Percentiles rank a stretch among this genome's conserved stretches.
Conservation (phyloP, 1,140 invertebrate species). For the Leptonema lineaticorne region DNA sequence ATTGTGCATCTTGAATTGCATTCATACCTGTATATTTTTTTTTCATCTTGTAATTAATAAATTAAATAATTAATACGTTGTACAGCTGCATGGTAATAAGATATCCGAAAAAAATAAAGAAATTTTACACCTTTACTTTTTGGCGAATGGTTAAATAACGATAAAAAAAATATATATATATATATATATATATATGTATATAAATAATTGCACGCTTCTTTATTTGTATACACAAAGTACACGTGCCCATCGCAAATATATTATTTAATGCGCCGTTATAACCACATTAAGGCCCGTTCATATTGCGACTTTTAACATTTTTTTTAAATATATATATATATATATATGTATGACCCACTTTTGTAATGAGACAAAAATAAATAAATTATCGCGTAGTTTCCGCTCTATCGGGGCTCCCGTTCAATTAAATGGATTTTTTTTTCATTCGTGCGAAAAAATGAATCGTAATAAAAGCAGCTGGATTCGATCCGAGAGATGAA, state of each 20-base stretch:
- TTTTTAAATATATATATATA: neutral
- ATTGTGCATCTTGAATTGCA: no score
- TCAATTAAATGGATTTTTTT: neutral
- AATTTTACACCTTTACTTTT: neutral
- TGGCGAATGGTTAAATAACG: no score
- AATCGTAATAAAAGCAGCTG: slow-evolving; percentile 5
- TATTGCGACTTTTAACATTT: neutral
- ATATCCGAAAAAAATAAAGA: neutral
- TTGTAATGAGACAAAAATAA: no score
- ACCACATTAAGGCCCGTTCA: no score
- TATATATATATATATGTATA: neutral
- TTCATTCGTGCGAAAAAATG: neutral
- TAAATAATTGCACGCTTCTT: neutral
- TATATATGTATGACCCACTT: neutral
- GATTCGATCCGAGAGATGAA: neutral
- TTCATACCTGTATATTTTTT: no score
- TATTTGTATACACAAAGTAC: neutral
- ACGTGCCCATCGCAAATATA: neutral
- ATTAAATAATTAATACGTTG: neutral
- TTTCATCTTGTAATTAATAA: no score
- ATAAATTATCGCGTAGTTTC: neutral
- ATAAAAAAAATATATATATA: no score
- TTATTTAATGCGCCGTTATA: no score
- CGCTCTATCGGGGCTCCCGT: neutral
- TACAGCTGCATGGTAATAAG: neutral